Evolutionary conservation across 2,797 vertebrate genomes (phyloP).

Genomic region (Lacerta bilineata): DNA sequence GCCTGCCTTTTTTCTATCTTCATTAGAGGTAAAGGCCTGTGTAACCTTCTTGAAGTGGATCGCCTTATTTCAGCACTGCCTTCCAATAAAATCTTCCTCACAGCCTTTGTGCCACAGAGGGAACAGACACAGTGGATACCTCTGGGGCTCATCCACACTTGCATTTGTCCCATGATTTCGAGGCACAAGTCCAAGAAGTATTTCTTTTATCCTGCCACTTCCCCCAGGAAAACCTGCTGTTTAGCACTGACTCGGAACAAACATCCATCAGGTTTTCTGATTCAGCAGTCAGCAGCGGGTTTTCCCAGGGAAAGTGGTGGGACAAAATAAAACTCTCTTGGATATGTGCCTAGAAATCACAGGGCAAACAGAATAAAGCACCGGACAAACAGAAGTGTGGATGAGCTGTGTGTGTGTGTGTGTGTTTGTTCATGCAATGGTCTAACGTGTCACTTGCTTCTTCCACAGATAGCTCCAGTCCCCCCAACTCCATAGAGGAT

Average conservation of each 20-base stretch:
- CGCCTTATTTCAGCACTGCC: not conserved
- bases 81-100: not conserved
- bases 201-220: too few relatives aligned
- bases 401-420: not conserved
- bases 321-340: too few relatives aligned
- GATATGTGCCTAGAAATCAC: too few relatives aligned
- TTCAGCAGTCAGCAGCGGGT: not conserved
- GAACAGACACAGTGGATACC: not conserved
- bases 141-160: too few relatives aligned
- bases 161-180: too few relatives aligned
- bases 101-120: fast-evolving
- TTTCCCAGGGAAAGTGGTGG: too few relatives aligned
- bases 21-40: not conserved
- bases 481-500: constrained; percentile 92
- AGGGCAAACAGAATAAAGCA: too few relatives aligned
- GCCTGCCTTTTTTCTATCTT: not conserved
- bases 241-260: too few relatives aligned
- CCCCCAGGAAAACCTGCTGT: too few relatives aligned
- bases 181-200: too few relatives aligned
- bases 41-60: not conserved
- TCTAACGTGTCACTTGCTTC: constrained; percentile 47
- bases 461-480: constrained; percentile 88
- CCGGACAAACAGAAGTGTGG: too few relatives aligned
- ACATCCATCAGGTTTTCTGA: not conserved
- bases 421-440: not conserved